Conservation (phyloP, 2,113 vertebrate genomes). For the Lepus europaeus region DNA sequence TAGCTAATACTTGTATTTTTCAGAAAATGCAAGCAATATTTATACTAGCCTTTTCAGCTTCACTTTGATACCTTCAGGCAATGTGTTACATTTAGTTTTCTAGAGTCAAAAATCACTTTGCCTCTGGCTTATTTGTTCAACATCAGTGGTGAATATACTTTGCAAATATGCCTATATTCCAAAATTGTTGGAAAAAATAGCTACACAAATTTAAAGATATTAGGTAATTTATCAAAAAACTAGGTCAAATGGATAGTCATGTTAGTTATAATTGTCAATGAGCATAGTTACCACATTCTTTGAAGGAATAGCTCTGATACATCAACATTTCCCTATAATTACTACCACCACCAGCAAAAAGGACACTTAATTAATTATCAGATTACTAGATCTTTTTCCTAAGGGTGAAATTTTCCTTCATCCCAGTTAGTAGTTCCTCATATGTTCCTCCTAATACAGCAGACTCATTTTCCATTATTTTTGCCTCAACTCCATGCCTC, state of each 20-base stretch:
- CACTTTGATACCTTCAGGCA: neutral
- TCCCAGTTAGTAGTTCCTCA: neutral
- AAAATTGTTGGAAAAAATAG: neutral
- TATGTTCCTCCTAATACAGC: rapidly evolving
- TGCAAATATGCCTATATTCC: neutral
- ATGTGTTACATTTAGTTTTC: neutral
- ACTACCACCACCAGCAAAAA: neutral
- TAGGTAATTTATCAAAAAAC: neutral
- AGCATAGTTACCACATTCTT: neutral
- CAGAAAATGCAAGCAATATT: conserved; percentile 19
- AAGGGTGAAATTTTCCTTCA: neutral
- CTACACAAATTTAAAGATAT: neutral
- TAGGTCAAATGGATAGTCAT: neutral
- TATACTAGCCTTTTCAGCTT: neutral
- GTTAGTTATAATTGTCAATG: neutral
- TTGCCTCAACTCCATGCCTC: neutral
- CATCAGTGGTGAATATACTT: neutral
- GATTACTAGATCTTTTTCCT: neutral
- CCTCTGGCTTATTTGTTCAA: neutral
- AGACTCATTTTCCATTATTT: neutral
- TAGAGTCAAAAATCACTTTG: neutral
- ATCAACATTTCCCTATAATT: neutral
- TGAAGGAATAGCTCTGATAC: neutral
- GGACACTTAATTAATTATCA: neutral
- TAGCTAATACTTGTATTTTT: neutral